Base-by-base conservation (phyloP, 2,888 invertebrate genomes). In the Brachypalpus laphriformis region DNA sequence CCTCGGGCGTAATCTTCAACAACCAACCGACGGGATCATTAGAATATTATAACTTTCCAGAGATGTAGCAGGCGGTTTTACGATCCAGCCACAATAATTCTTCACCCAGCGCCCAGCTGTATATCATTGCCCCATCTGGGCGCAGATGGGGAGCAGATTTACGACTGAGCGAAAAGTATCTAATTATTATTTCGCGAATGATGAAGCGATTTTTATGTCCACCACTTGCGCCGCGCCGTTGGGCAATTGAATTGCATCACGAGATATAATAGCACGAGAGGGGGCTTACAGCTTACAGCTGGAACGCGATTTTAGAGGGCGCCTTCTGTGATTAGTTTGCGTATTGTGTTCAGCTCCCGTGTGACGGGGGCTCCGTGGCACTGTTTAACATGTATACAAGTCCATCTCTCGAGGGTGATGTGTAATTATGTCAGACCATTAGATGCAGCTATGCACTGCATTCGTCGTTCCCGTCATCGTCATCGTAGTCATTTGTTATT, bases 151-250 rank as follows among this genome's bases (percentile, higher is more conserved):
- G 54, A 14, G 49, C 37, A 82, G 78, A 83, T 80, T 83, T 80
- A 83, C 82, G 74, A 80, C 80, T 70, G 42, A 74, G 80, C 66
- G 83, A 83, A 83, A 83, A 74, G 61, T 70, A 83, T 83, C 83
- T 83, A 83, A 80, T 80, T 83, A 80, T 83, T 83, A 65, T 72
- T 83, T 83, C 37, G 72, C 82, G 68, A 82, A 83, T 83, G 80
- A 83, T 83, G 72, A 80, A 83, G 83, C 83, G 83, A 83, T 83
- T 83, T 82, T 83, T 83, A 80, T 83, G 82, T 82, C 82, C 82
- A 82, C 72, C 72, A 61, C 61, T 49, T 80, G 72, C 54, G 51
- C 71, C 49, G 45, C 40, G 71, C 71, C 72, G 54, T 31, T 61
- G 72, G 77, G 59, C 82, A 77, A 77, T 82, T 82, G 72, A 82